phyloP scores from a whole-genome alignment of 2,888 invertebrate species.

The Pilophorus perplexus region DNA sequence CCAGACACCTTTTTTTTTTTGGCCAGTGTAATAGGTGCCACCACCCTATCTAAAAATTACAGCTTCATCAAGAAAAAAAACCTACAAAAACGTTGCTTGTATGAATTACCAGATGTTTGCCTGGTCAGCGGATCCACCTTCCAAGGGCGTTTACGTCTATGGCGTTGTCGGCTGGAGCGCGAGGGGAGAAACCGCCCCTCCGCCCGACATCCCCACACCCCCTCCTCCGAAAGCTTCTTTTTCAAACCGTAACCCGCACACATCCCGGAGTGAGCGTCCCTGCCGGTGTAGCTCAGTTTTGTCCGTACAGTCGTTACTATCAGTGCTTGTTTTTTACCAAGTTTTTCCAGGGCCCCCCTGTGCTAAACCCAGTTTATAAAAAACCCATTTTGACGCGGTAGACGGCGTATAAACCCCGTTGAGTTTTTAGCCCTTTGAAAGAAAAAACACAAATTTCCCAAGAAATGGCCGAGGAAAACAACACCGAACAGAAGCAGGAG shows the following conservation, averaged over 20 bases:
- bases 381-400: neutral
- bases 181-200: neutral
- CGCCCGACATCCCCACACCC: neutral
- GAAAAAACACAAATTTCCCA: neutral
- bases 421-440: neutral
- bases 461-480: conserved; percentile 47
- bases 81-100: no score
- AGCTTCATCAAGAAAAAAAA: no score
- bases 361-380: neutral
- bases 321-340: conserved; percentile 20
- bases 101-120: no score
- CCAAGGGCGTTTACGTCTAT: no score
- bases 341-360: neutral
- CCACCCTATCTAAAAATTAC: no score
- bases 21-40: no score
- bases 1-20: no score
- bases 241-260: no score
- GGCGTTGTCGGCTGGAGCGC: no score
- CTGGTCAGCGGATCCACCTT: no score
- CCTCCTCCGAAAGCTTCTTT: neutral
- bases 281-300: conserved; percentile 13
- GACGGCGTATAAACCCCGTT: neutral
- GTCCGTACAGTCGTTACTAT: conserved; percentile 2
- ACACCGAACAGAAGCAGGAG: conserved; percentile 59
- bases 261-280: conserved; percentile 35